phyloP scores from a whole-genome alignment of 2,888 invertebrate genomes.

The Odontomyia ornata region DNA sequence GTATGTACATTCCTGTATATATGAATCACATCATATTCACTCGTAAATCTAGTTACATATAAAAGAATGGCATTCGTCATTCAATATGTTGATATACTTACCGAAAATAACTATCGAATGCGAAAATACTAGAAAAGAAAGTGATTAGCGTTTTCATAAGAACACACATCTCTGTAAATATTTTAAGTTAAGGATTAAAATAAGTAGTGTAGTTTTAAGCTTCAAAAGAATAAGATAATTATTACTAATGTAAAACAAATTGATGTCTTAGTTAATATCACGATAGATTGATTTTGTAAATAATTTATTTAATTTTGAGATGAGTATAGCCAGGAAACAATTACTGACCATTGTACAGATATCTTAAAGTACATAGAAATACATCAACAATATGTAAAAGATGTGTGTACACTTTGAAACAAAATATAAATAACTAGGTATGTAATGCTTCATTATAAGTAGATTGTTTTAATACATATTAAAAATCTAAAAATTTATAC shows the following conservation, averaged over 20 bases:
- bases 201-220: background rate
- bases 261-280: background rate
- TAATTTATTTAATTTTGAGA: constrained; percentile 22
- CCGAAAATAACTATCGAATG: background rate
- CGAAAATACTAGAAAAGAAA: background rate
- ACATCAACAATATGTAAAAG: too few species aligned
- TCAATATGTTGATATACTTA: background rate
- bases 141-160: background rate
- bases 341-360: constrained; percentile 8
- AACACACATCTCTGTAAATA: background rate
- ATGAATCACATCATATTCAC: background rate
- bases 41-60: background rate
- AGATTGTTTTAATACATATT: too few species aligned
- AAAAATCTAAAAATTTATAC: too few species aligned
- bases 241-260: background rate
- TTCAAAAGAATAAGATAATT: background rate
- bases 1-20: constrained; percentile 47
- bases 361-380: too few species aligned
- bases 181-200: background rate
- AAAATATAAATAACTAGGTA: too few species aligned
- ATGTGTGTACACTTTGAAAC: too few species aligned
- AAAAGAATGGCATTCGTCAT: constrained; percentile 22
- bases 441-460: too few species aligned
- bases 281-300: background rate
- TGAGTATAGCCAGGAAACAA: background rate